Conservation (phyloP, 2,797 vertebrate species). For the Threskiornis aethiopicus region DNA sequence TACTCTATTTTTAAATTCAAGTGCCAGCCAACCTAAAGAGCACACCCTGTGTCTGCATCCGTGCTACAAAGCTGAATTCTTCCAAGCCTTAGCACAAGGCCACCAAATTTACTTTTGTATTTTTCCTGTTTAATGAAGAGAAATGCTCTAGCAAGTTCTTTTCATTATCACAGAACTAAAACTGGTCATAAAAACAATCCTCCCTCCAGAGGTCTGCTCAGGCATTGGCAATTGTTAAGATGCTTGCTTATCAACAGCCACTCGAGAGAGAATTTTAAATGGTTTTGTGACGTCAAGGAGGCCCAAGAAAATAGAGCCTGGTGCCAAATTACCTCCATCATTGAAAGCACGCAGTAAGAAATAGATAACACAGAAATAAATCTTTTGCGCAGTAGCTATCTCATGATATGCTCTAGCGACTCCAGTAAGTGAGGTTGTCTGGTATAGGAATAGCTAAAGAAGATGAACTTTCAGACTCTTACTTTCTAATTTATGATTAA, state of each 20-base stretch:
- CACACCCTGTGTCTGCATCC: not conserved
- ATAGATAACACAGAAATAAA: constrained; percentile 74
- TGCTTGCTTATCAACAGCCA: constrained; percentile 81
- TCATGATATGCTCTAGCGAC: not conserved
- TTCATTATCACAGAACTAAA: not conserved
- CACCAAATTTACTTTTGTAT: not conserved
- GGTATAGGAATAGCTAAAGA: constrained; percentile 14
- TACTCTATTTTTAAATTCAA: constrained; percentile 80
- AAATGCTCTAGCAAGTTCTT: not conserved
- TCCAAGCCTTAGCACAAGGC: not conserved
- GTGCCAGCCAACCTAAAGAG: constrained; percentile 62
- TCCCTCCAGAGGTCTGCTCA: not conserved
- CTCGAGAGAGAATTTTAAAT: constrained; percentile 82
- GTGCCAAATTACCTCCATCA: constrained; percentile 66
- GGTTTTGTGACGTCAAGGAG: constrained; percentile 81
- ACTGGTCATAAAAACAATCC: not conserved
- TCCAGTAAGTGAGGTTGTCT: not conserved
- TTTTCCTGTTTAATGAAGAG: not conserved
- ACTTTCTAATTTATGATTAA: constrained; percentile 22
- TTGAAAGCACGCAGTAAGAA: constrained; percentile 49
- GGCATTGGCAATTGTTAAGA: constrained; percentile 71
- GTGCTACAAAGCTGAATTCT: not conserved
- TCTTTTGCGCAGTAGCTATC: constrained; percentile 64
- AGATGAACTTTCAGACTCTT: constrained; percentile 29
- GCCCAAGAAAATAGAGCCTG: constrained; percentile 69